These are phyloP conservation scores for Aythya fuligula DNA, from an alignment of 2,797 vertebrate species.

Conservation along the genomic window DNA sequence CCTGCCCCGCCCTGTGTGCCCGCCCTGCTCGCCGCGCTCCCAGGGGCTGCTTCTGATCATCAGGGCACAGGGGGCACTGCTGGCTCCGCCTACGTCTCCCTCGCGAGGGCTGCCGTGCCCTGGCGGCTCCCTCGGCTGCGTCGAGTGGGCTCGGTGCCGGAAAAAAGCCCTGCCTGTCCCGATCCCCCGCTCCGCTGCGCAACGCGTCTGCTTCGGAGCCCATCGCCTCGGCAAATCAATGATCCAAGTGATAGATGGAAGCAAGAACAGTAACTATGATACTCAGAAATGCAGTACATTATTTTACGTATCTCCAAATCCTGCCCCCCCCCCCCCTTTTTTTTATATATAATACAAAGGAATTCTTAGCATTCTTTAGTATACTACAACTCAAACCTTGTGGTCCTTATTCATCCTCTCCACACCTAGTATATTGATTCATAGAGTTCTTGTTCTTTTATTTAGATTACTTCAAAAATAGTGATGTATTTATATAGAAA, in stretches of 20 bases:
- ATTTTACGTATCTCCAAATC: not conserved
- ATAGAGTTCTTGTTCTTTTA: not conserved
- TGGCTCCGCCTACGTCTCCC: too few relatives aligned
- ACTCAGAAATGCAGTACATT: not conserved
- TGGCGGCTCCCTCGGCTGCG: too few relatives aligned
- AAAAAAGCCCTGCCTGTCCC: too few relatives aligned
- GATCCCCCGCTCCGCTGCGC: too few relatives aligned
- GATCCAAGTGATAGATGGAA: not conserved
- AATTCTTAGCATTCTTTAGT: not conserved
- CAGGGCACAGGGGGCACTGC: too few relatives aligned
- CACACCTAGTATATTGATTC: not conserved
- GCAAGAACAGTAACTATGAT: not conserved
- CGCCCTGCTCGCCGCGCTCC: too few relatives aligned
- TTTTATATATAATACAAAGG: not conserved
- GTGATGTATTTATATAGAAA: not conserved
- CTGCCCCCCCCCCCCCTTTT: too few relatives aligned
- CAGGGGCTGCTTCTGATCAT: too few relatives aligned
- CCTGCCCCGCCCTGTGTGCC: too few relatives aligned
- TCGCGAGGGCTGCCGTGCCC: too few relatives aligned
- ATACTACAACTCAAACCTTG: not conserved
- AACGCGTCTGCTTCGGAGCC: too few relatives aligned
- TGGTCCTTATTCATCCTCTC: not conserved
- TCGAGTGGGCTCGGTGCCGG: too few relatives aligned
- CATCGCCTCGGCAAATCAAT: not conserved
- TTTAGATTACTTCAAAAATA: not conserved